Conservation (phyloP, 2,113 vertebrate species). For the Cryptomyrus ogoouensis region DNA sequence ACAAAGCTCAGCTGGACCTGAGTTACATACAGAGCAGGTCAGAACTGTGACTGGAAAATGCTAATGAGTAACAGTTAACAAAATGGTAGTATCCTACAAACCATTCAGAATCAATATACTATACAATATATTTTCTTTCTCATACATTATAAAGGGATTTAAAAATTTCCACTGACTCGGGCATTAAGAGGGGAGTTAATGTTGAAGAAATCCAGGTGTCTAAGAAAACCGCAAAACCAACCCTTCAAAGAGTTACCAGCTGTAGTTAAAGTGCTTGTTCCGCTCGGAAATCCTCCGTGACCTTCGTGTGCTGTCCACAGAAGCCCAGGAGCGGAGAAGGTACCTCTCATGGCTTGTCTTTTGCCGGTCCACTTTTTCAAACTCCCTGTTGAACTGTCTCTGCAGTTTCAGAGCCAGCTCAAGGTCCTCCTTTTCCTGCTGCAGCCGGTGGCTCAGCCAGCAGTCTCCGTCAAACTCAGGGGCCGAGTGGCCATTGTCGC, state of each 20-base stretch:
- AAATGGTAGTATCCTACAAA: not conserved
- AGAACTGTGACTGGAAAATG: not conserved
- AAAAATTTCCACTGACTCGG: not conserved
- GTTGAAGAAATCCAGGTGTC: not conserved
- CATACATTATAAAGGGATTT: not conserved
- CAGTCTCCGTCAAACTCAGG: constrained; percentile 33
- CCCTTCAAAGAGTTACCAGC: constrained; percentile 21
- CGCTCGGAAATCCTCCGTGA: constrained; percentile 54
- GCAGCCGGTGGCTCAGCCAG: constrained; percentile 55
- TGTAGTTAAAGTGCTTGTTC: constrained; percentile 37
- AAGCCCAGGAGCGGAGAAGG: constrained; percentile 77
- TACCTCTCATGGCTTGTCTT: constrained; percentile 70
- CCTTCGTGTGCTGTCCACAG: constrained; percentile 56
- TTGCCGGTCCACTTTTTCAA: constrained; percentile 54
- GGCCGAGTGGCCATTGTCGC: constrained; percentile 37
- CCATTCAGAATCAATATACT: not conserved
- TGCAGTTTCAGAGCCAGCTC: constrained; percentile 78
- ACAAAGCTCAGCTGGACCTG: not conserved
- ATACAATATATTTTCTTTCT: not conserved
- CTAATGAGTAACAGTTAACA: not conserved
- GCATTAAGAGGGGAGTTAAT: not conserved
- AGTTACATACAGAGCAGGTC: not conserved
- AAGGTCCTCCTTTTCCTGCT: constrained; percentile 73
- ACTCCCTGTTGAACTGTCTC: constrained; percentile 74
- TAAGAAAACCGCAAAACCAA: not conserved